Percentiles rank a stretch among this genome's conserved stretches.
These are phyloP conservation scores for Echinometra lucunter DNA, from an alignment of 53 echinoderm and acorn worm genomes.

Conservation along the genomic window DNA sequence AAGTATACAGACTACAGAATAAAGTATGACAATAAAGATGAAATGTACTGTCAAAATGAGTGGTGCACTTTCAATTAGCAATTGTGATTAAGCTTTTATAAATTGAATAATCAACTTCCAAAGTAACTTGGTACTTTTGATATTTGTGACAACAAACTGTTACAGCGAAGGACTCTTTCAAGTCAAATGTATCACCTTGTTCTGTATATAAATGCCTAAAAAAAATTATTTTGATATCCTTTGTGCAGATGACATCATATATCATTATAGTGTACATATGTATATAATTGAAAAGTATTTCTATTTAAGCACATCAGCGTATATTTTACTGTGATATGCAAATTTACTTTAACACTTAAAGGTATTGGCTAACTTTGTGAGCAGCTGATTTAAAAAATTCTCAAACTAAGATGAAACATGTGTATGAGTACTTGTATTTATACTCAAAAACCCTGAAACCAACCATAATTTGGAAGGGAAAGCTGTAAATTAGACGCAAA, in stretches of 20 bases:
- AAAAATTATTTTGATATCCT: neutral
- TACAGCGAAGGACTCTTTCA: neutral
- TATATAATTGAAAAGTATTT: conserved; percentile 10
- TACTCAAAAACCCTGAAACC: no score
- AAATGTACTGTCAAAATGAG: neutral
- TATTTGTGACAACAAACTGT: neutral
- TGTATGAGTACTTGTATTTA: no score
- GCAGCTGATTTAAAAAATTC: no score
- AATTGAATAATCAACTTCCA: neutral
- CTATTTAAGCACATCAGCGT: neutral
- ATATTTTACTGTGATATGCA: neutral
- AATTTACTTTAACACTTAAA: neutral
- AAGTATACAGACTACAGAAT: neutral
- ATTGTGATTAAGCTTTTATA: neutral
- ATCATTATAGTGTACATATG: neutral
- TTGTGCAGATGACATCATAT: neutral
- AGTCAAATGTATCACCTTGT: neutral
- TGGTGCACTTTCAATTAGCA: neutral
- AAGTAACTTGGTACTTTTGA: no score
- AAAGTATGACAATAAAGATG: neutral
- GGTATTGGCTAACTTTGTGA: no score
- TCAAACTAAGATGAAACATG: no score
- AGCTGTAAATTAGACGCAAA: no score
- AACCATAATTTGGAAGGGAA: no score
- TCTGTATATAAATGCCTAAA: neutral